Conservation (phyloP, 2,113 vertebrate species). For the Himantopus leucocephalus region DNA sequence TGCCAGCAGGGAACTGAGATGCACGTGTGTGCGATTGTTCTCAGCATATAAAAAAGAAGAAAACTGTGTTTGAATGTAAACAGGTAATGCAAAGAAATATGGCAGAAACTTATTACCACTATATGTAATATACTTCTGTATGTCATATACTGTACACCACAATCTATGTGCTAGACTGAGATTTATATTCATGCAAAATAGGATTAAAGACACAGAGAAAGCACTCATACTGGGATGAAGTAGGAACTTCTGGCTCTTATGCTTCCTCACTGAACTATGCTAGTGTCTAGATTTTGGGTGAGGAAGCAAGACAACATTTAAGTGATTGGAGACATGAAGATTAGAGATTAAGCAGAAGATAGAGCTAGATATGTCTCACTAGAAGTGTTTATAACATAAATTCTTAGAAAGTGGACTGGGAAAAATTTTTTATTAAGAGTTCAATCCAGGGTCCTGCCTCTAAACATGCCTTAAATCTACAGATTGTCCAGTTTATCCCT, state of each 20-base stretch:
- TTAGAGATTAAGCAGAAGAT: neutral
- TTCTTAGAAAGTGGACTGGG: neutral
- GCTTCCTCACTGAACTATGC: neutral
- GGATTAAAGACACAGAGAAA: neutral
- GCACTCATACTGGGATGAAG: neutral
- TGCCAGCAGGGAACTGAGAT: constrained; percentile 7
- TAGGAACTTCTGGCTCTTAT: neutral
- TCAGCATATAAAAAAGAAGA: neutral
- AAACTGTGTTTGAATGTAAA: neutral
- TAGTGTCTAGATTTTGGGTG: neutral
- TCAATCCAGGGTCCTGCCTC: neutral
- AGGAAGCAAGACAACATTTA: neutral
- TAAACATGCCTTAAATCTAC: neutral
- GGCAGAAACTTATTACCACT: neutral
- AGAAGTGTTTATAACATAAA: neutral
- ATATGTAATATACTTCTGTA: neutral
- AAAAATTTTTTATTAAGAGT: neutral
- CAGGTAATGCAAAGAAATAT: neutral
- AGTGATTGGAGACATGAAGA: neutral
- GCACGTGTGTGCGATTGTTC: neutral
- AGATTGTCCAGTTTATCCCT: neutral
- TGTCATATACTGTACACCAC: neutral
- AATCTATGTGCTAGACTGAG: neutral
- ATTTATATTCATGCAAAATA: neutral
- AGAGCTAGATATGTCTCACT: neutral